Base-by-base conservation (phyloP, 2,113 vertebrate genomes). In the Castor canadensis region DNA sequence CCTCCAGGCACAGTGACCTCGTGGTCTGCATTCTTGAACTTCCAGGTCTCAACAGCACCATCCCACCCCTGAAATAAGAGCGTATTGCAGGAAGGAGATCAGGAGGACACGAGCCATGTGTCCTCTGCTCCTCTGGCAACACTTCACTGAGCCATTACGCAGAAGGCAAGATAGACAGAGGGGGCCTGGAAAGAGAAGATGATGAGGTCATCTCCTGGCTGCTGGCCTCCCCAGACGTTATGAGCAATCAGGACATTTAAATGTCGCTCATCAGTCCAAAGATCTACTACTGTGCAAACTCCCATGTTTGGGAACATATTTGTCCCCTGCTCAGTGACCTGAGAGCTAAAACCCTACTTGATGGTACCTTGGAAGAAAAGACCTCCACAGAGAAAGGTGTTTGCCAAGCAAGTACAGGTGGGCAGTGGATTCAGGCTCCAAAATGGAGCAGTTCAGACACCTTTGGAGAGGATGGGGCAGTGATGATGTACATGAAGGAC, bases 401-500 rank as follows among this genome's bases (percentile, higher is more conserved):
- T n/a, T n/a, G 43, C 28, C n/a, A 35, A 62, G 54, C 15, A 32
- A 11, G n/a, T 22, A 16, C n/a, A 35, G 45, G 0, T n/a, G 28
- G 69, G 67, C n/a, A 45, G 20, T n/a, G 56, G 26, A 15, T 35
- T 19, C 8, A 40, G 76, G 20, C 30, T 60, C 38, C 38, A 49
- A 24, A 49, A 38, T 1, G 10, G 24, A 49, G 64, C 38, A 49
- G 66, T 49, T 9, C 43, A 62, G 7, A n/a, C 30, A 1, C 47
- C 49, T 45, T 12, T 45, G 47, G 58, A 35, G 7, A 56, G 15
- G 17, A 19, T 38, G 20, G 67, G 67, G 19, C n/a, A 11, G 19
- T 0, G 3, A 54, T 3, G 32, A 72, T 22, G 3, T 38, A n/a
- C 35, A 9, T 19, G 6, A 64, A 30, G 52, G 30, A n/a, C 20